Evolutionary conservation across 2,797 vertebrate species (phyloP).

Genomic region (Hydrophis major): DNA sequence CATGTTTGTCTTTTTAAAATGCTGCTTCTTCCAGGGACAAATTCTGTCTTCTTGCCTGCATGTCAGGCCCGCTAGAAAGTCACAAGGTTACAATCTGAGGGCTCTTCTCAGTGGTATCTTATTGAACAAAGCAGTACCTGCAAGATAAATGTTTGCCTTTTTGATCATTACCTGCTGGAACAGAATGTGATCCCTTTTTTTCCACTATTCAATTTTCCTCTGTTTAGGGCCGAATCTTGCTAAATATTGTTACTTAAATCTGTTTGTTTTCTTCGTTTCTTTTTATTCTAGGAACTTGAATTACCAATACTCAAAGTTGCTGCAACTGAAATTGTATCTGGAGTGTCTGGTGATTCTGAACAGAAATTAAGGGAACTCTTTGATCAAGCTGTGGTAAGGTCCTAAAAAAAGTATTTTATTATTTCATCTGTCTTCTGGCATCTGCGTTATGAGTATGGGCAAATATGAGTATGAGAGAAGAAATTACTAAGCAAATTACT

Average conservation of each 20-base stretch:
- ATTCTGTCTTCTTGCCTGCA: neutral
- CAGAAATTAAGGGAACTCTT: conserved; percentile 93
- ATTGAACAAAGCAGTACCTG: neutral
- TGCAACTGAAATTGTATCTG: conserved; percentile 92
- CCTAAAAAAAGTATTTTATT: neutral
- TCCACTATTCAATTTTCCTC: neutral
- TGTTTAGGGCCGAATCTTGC: neutral
- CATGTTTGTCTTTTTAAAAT: neutral
- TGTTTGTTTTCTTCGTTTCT: neutral
- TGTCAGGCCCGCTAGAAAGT: neutral
- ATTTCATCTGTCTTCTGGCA: neutral
- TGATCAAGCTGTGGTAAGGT: conserved; percentile 86
- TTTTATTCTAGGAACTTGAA: conserved; percentile 80
- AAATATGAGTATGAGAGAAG: neutral
- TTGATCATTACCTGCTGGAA: neutral
- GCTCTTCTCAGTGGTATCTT: neutral
- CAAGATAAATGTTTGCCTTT: neutral
- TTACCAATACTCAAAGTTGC: conserved; percentile 91
- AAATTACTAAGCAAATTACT: neutral
- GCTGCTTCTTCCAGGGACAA: neutral
- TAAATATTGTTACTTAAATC: neutral
- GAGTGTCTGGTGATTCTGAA: conserved; percentile 94
- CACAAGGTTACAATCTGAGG: neutral
- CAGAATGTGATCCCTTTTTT: neutral
- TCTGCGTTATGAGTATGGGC: neutral